phyloP scores from a whole-genome alignment of 2,113 vertebrate genomes.

The Craseonycteris thonglongyai region DNA sequence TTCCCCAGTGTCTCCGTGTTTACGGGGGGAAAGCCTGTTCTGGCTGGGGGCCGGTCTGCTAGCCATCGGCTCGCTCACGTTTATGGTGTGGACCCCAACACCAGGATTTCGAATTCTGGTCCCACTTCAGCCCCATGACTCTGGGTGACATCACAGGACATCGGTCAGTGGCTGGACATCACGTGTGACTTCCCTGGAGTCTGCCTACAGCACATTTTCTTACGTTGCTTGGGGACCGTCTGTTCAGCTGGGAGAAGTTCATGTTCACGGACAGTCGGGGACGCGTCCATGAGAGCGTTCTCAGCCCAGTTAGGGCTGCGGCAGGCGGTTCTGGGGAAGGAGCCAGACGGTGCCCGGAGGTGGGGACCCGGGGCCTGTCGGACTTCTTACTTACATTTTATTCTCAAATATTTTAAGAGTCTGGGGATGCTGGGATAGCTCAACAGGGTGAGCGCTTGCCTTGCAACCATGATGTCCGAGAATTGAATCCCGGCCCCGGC shows the following conservation, averaged over 20 bases:
- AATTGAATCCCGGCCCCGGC: too few species aligned
- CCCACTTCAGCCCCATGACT: not conserved
- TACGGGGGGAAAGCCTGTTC: not conserved
- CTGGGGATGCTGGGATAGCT: too few species aligned
- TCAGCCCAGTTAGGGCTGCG: not conserved
- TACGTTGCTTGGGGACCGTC: too few species aligned
- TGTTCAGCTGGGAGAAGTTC: fast-evolving
- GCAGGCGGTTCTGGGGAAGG: too few species aligned
- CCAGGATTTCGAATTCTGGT: not conserved
- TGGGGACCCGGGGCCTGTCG: not conserved
- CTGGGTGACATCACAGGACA: not conserved
- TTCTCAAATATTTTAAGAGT: not conserved
- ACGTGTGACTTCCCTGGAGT: fast-evolving
- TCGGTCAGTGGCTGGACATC: fast-evolving
- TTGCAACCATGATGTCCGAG: too few species aligned
- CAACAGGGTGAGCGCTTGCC: too few species aligned
- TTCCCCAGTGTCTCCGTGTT: not conserved
- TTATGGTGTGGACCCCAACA: too few species aligned
- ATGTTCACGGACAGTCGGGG: not conserved
- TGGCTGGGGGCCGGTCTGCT: too few species aligned
- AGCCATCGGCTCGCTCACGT: not conserved
- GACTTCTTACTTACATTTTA: not conserved
- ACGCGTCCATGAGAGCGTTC: not conserved
- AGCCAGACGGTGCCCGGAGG: not conserved
- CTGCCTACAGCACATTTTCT: fast-evolving